Evolutionary conservation across 1,140 invertebrate genomes (phyloP).

Genomic region (Drosophila miranda): DNA sequence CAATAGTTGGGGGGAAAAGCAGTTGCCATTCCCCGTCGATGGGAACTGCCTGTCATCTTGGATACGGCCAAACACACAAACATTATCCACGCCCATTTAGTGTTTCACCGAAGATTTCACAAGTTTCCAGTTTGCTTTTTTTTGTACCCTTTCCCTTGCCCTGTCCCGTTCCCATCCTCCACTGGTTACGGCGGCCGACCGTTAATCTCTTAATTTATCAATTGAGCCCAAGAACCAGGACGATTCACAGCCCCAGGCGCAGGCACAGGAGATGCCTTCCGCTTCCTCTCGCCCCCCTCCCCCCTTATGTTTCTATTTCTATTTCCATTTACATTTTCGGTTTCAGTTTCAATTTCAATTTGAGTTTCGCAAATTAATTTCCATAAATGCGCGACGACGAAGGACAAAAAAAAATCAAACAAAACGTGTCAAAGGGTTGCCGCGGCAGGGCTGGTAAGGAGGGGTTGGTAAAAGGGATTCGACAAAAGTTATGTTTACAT

Average conservation of each 20-base stretch:
- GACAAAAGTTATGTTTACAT: constrained; percentile 79
- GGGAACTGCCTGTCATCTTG: constrained; percentile 40
- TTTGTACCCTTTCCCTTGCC: not conserved
- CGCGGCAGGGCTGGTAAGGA: not conserved
- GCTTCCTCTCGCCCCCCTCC: no score
- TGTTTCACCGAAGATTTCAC: not conserved
- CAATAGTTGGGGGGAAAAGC: not conserved
- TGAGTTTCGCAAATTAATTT: constrained; percentile 74
- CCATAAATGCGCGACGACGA: constrained; percentile 68
- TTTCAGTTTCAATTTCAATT: constrained; percentile 69
- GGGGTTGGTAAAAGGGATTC: constrained; percentile 53
- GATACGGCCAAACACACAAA: constrained; percentile 44
- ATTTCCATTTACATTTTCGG: constrained; percentile 22
- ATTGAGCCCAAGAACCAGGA: constrained; percentile 37
- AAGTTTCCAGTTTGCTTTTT: constrained; percentile 35
- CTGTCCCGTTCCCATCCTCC: constrained; percentile 1
- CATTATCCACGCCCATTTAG: constrained; percentile 65
- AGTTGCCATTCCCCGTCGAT: not conserved
- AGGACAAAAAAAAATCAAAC: not conserved
- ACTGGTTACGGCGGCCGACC: constrained; percentile 65
- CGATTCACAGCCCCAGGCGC: not conserved
- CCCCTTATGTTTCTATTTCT: no score
- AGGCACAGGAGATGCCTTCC: not conserved
- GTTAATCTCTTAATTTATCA: constrained; percentile 79
- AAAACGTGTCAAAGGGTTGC: constrained; percentile 21